Percentiles rank a stretch among this genome's conserved stretches.
These are phyloP conservation scores for Halesus radiatus DNA, from an alignment of 1,140 invertebrate species.

Conservation along the genomic window DNA sequence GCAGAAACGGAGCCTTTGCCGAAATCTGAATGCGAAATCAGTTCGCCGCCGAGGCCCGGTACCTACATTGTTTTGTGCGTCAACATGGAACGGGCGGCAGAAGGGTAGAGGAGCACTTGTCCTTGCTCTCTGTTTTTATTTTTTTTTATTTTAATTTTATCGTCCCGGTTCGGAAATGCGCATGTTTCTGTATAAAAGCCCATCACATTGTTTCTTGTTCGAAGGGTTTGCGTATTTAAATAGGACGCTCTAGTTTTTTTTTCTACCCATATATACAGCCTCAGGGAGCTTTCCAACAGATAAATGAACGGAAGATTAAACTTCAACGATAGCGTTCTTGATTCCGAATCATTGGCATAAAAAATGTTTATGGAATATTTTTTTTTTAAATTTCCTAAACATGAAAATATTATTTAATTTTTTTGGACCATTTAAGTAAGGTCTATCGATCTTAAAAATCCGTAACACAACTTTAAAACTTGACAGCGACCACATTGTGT, in stretches of 20 bases:
- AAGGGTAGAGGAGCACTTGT: slow-evolving; percentile 52
- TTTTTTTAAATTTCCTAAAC: too few species aligned
- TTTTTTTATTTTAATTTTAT: slow-evolving; percentile 52
- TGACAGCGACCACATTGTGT: too few species aligned
- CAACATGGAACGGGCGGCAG: slow-evolving; percentile 55
- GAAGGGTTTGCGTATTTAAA: slow-evolving; percentile 35
- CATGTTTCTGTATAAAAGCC: slow-evolving; percentile 28
- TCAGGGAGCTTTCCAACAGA: neutral
- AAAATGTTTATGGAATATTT: too few species aligned
- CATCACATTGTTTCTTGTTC: slow-evolving; percentile 34
- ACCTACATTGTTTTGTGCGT: slow-evolving; percentile 56
- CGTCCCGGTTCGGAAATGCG: slow-evolving; percentile 40
- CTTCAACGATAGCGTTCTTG: too few species aligned
- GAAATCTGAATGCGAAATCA: slow-evolving; percentile 58
- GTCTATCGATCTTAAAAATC: too few species aligned
- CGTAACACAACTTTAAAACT: too few species aligned
- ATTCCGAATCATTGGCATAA: too few species aligned
- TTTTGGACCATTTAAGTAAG: too few species aligned
- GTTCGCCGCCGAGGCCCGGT: slow-evolving; percentile 40
- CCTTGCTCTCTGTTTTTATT: slow-evolving; percentile 47
- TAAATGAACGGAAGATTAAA: too few species aligned
- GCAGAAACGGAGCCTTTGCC: slow-evolving; percentile 48
- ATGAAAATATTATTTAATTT: too few species aligned
- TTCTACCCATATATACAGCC: slow-evolving; percentile 20
- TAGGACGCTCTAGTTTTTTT: slow-evolving; percentile 40